Conservation (phyloP, 2,888 invertebrate species). For the Plagodis pulveraria region DNA sequence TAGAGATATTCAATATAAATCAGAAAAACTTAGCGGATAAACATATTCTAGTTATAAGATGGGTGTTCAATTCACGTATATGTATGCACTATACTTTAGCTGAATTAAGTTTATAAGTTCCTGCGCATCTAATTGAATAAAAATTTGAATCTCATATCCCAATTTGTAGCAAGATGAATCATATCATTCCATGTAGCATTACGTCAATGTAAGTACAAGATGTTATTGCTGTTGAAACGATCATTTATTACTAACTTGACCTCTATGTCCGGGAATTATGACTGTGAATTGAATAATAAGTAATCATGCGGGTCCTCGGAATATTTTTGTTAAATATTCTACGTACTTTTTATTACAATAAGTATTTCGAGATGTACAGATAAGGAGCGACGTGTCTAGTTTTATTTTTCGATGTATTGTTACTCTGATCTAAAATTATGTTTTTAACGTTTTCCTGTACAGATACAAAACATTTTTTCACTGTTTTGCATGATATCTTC, state of each 20-base stretch:
- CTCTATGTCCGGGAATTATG: slow-evolving; percentile 57
- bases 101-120: slow-evolving; percentile 48
- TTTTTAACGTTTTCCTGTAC: slow-evolving; percentile 68
- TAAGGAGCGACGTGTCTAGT: slow-evolving; percentile 66
- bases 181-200: slow-evolving; percentile 64
- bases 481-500: slow-evolving; percentile 57
- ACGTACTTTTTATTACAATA: slow-evolving; percentile 74
- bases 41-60: slow-evolving; percentile 1
- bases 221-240: slow-evolving; percentile 47
- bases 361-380: slow-evolving; percentile 71
- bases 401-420: slow-evolving; percentile 69
- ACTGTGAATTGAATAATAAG: slow-evolving; percentile 47
- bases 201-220: slow-evolving; percentile 64
- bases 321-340: slow-evolving; percentile 45
- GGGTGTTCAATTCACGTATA: slow-evolving; percentile 23
- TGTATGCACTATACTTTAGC: too few relatives aligned
- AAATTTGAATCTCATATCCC: slow-evolving; percentile 72
- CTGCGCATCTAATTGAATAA: slow-evolving; percentile 74
- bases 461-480: slow-evolving; percentile 56
- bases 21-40: slow-evolving; percentile 41
- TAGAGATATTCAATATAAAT: slow-evolving; percentile 48
- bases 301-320: slow-evolving; percentile 34
- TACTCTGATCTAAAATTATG: slow-evolving; percentile 59
- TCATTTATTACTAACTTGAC: slow-evolving; percentile 43
- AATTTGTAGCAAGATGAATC: slow-evolving; percentile 77